Evolutionary conservation across 2,888 invertebrate genomes (phyloP), one percentile per base, ranked within the genome.

Genomic region (Stenchaetothrips biformis): DNA sequence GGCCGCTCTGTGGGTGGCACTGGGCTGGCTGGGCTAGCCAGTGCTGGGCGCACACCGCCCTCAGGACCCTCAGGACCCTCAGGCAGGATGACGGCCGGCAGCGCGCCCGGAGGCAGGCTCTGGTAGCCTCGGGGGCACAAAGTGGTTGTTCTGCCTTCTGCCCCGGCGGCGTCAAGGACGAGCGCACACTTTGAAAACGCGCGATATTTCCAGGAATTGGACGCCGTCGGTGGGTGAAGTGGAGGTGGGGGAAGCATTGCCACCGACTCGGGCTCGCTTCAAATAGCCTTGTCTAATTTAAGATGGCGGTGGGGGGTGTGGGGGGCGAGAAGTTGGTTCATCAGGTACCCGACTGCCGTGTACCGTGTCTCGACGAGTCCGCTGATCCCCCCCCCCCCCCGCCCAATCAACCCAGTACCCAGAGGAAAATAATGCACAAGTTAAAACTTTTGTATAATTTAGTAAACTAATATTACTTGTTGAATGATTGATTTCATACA

Each of bases 401-500:
- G 7, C 6, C 53, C 53, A 18, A 8, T 53, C 16, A 53, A 18
- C 13, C 53, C 53, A 53, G 53, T 9, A 53, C 53, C 4, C 2
- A 7, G 53, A 6, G 53, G 53, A 53, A 16, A 53, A 16, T 53
- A 11, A 13, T n/a, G n/a, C n/a, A 53, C 4, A 18, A 18, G 53
- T 13, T 7, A 4, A 18, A 13, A 18, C 7, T 7, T 13, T 7
- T 13, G 13, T 0, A 0, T 7, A 77, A 37, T 11, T 47, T 6
- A 11, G 27, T 18, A 18, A 77, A 16, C 6, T 16, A 2, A 48
- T 25, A 47, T 81, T 81, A 82, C 3, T 81, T 82, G 27, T 81
- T 25, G 80, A 81, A 80, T 13, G 80, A 80, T 1, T 81, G 79
- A 37, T 81, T 82, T 59, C 80, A 79, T 13, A 80, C 11, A 81